Evolutionary conservation across 2,113 vertebrate species (phyloP), one percentile per base, ranked within the genome.

Genomic region (Cynoglossus semilaevis): DNA sequence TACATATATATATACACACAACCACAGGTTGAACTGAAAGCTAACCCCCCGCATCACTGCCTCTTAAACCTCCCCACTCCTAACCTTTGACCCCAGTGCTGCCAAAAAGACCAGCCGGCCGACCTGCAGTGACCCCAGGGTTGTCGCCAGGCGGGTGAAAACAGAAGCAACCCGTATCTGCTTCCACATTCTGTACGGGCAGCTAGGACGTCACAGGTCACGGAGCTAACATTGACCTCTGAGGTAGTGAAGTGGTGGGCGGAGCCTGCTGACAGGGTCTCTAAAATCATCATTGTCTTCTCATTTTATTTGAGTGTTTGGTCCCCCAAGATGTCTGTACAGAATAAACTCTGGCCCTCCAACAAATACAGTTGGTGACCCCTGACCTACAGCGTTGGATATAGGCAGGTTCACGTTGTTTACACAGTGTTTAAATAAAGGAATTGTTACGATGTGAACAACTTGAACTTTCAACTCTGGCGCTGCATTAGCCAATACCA

Each of bases 61-160:
- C 9, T 51, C 18, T 55, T 40, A 48, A 11, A 17, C 51, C 43
- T 49, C 42, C 62, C 53, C 15, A 4, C 45, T 45, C 9, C 10
- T 57, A 63, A 72, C 55, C 74, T 74, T 18, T 51, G 69, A 74
- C 4, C 76, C 53, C 56, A 7, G 56, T n/a, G 50, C 58, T 53
- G 45, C 54, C 52, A 52, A 19, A 53, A 54, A 72, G 77, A 81
- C 73, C 49, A 43, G 47, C 67, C 13, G 62, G 15, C 74, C 47
- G 62, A 64, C 66, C 74, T 14, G 1, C 15, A 14, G 1, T 5
- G 44, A 72, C 75, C 53, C 46, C 0, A 3, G 49, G 51, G 48
- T 29, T 22, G 50, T 76, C 46, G 37, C 62, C 61, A 16, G 19
- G 58, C 72, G 84, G 81, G 77, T 80, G 79, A 79, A 84, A 83